These are phyloP conservation scores for Cuniculus paca DNA, from an alignment of 2,797 vertebrate species.

Conservation along the genomic window DNA sequence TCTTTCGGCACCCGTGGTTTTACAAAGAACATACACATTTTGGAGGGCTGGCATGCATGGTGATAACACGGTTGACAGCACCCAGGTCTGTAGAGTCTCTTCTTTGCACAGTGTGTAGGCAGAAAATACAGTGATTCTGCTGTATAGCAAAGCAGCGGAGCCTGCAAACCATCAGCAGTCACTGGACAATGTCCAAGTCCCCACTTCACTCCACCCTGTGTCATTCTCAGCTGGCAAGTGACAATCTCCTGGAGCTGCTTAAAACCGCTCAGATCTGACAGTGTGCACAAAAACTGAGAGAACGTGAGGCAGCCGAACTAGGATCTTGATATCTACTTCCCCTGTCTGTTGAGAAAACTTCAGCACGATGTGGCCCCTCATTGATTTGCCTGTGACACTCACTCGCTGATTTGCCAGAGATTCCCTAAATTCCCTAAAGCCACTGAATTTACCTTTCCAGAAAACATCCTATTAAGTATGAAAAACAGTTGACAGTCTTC, in stretches of 20 bases:
- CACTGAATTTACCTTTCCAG: background rate
- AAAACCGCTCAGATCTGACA: background rate
- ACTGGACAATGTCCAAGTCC: background rate
- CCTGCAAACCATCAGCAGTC: background rate
- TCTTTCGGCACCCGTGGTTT: constrained; percentile 68
- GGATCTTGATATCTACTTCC: background rate
- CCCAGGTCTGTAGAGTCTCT: background rate
- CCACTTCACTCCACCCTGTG: background rate
- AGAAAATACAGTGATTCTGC: background rate
- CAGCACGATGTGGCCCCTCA: background rate
- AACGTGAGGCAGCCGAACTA: background rate
- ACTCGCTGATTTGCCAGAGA: background rate
- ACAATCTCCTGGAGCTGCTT: background rate
- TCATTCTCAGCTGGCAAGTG: background rate
- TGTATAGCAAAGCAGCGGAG: background rate
- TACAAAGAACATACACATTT: constrained; percentile 45
- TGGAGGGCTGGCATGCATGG: background rate
- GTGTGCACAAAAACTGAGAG: background rate
- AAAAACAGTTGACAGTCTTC: background rate
- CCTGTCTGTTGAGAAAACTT: background rate
- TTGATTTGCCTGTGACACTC: background rate
- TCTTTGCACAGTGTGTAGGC: background rate
- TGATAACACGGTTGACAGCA: background rate
- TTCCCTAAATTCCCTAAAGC: background rate
- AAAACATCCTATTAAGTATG: background rate